These are phyloP conservation scores for Antitype chi DNA, from an alignment of 2,888 invertebrate genomes.

Conservation along the genomic window DNA sequence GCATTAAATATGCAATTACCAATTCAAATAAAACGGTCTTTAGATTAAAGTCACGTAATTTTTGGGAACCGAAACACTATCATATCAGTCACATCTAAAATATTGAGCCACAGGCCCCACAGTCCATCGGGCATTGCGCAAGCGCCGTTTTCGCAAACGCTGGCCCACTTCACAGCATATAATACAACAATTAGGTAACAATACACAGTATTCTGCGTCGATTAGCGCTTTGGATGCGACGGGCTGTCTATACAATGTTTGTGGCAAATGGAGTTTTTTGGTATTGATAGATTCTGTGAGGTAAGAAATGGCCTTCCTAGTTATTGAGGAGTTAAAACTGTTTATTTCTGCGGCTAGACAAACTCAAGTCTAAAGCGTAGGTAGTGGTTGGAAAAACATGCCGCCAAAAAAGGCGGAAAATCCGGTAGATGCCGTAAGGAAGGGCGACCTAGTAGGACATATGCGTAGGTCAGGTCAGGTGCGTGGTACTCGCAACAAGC, in stretches of 20 bases:
- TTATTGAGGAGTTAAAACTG: neutral
- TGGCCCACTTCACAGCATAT: constrained; percentile 66
- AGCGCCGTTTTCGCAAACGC: constrained; percentile 61
- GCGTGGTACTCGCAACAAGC: too few relatives aligned
- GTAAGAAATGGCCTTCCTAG: neutral
- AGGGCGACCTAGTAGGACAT: too few relatives aligned
- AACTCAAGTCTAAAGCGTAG: too few relatives aligned
- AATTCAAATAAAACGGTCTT: neutral
- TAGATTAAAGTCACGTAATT: neutral
- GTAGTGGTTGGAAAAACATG: neutral
- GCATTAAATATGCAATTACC: neutral
- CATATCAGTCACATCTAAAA: constrained; percentile 65
- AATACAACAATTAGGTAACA: constrained; percentile 70
- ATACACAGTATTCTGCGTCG: constrained; percentile 56
- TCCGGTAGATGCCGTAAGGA: neutral
- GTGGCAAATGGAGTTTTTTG: neutral
- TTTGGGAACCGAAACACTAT: constrained; percentile 12
- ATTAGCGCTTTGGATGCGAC: constrained; percentile 52
- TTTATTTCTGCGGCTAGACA: neutral
- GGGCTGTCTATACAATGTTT: neutral
- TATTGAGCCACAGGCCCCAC: constrained; percentile 36
- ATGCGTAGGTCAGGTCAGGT: too few relatives aligned
- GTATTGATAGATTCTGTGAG: constrained; percentile 14
- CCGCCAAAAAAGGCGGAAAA: neutral
- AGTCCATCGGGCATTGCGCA: constrained; percentile 49